Base-by-base conservation (phyloP, 2,113 vertebrate genomes). In the Pollachius pollachius region DNA sequence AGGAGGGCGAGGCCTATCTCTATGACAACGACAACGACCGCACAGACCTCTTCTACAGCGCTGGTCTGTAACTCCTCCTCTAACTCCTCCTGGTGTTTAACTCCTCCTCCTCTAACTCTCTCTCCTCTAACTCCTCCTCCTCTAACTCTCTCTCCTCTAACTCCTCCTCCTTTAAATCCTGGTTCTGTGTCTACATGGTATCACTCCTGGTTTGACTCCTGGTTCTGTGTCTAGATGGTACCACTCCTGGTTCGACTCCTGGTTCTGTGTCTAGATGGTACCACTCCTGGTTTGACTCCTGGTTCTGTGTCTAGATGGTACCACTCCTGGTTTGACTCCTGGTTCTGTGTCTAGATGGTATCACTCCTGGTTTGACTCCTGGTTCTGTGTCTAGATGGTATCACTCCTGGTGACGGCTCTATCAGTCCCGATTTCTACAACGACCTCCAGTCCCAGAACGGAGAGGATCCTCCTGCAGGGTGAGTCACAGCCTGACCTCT, bases 341-440 rank as follows among this genome's bases (percentile, higher is more conserved):
- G 41, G 41, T 48, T 48, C 41, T 48, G 41, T 48, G 41, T 48
- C 12, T 48, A 11, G 34, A 11, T 11, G 27, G 37, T 3, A 19
- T 60, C 11, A 60, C 11, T 19, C 15, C 23, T 16, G 52, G 19
- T 30, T 6, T 67, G 25, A 48, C 41, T 48, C 41, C 41, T 64
- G 56, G 68, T 18, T 65, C 1, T 64, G 12, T 79, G 15, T 79
- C 2, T 30, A 99, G 97, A 98, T 90, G 96, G 96, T 67, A 87
- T 99, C 37, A 94, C 96, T 70, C 89, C 93, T 74, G 92, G 89
- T 0, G 95, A 98, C 67, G 95, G 95, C 70, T 92, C 92, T 0
- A 89, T 95, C 81, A 98, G 95, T 81, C 96, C 96, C 0, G 95
- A 97, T 76, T 95, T 96, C 91, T 96, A 96, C 70, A 87, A 81